These are phyloP conservation scores for Apamea crenata DNA, from an alignment of 2,888 invertebrate genomes.

Conservation along the genomic window DNA sequence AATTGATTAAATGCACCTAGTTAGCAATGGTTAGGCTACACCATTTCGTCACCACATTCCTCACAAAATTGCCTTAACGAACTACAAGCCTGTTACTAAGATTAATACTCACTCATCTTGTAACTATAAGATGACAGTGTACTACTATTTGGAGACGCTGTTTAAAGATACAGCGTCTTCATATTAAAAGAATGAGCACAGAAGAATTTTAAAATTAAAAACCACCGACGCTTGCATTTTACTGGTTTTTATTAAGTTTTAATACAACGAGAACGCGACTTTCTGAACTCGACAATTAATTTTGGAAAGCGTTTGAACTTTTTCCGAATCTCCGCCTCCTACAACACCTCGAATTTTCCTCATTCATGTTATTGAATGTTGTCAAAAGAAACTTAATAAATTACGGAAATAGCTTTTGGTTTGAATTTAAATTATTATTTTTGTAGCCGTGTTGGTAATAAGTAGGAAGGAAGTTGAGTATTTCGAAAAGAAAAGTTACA, in stretches of 20 bases:
- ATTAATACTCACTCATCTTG: constrained; percentile 18
- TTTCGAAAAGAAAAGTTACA: not conserved
- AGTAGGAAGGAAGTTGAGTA: not conserved
- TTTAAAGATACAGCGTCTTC: not conserved
- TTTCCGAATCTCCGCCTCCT: constrained; percentile 11
- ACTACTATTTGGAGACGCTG: constrained; percentile 16
- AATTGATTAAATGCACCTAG: not conserved
- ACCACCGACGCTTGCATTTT: constrained; percentile 12
- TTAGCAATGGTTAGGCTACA: not conserved
- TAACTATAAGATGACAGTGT: constrained; percentile 9
- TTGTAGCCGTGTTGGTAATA: not conserved
- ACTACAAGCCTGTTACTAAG: constrained; percentile 26
- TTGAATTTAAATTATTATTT: constrained; percentile 1
- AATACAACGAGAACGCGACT: constrained; percentile 20
- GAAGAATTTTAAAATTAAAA: constrained; percentile 31
- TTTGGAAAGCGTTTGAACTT: constrained; percentile 50
- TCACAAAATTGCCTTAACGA: constrained; percentile 32
- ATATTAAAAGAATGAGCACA: constrained; percentile 6
- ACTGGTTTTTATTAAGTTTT: constrained; percentile 45
- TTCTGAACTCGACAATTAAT: constrained; percentile 41
- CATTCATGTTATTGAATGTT: constrained; percentile 13
- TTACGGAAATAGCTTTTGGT: constrained; percentile 12
- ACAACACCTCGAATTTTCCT: constrained; percentile 7
- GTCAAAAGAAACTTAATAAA: constrained; percentile 18
- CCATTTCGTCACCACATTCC: constrained; percentile 28